phyloP scores from a whole-genome alignment of 64 coral and sea anemone genomes.

The Astreopora myriophthalma region DNA sequence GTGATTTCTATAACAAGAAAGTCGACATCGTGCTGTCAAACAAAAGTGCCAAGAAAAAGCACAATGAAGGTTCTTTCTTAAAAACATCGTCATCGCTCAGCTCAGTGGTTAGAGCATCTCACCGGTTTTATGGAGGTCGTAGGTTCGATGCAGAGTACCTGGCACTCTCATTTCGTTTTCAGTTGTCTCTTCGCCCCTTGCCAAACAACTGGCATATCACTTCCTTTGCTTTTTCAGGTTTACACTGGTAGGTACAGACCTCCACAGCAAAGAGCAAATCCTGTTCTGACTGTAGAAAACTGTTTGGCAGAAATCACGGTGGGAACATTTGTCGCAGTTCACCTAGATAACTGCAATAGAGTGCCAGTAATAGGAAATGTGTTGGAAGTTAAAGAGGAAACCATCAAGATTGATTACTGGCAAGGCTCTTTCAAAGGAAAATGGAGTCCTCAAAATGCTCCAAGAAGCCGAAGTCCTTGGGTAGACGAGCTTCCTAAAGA shows the following conservation, averaged over 20 bases:
- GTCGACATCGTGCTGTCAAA: too few relatives aligned
- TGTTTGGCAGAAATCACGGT: not conserved
- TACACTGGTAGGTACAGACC: slow-evolving; percentile 5
- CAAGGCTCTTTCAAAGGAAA: not conserved
- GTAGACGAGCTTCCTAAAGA: not conserved
- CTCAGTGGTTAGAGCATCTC: too few relatives aligned
- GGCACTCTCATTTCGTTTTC: too few relatives aligned
- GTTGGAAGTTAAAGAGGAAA: not conserved
- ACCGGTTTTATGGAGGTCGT: too few relatives aligned
- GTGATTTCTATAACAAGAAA: too few relatives aligned
- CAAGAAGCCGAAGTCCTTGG: not conserved
- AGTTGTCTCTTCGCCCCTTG: too few relatives aligned
- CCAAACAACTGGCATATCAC: too few relatives aligned
- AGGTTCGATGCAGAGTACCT: too few relatives aligned
- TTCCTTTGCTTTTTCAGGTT: not conserved
- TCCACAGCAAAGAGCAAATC: not conserved
- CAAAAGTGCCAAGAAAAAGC: too few relatives aligned
- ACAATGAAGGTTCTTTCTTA: too few relatives aligned
- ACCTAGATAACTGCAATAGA: not conserved
- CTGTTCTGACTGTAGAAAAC: not conserved
- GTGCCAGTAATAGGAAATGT: slow-evolving; percentile 7
- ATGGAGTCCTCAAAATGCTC: not conserved
- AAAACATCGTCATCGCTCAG: too few relatives aligned
- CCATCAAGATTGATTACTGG: not conserved
- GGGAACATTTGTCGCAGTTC: not conserved